phyloP scores from a whole-genome alignment of 2,888 invertebrate genomes.

The Chironomus riparius region DNA sequence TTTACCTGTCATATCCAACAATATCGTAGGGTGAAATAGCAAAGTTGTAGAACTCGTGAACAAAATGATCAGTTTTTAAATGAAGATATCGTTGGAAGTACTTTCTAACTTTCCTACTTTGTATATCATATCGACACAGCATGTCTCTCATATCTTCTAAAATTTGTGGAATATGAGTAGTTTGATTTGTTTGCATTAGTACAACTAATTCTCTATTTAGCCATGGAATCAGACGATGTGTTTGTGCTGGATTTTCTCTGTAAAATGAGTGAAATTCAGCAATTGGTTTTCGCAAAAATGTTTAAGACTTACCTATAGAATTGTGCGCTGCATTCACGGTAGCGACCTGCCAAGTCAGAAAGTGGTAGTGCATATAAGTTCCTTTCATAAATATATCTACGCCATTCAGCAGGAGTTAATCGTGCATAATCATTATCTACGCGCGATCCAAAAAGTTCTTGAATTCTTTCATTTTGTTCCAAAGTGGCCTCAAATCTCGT shows the following conservation, averaged over 20 bases:
- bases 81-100: conserved; percentile 60
- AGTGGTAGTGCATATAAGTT: conserved; percentile 66
- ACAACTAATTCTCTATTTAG: conserved; percentile 76
- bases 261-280: not conserved
- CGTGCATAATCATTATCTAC: conserved; percentile 2
- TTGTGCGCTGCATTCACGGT: conserved; percentile 62
- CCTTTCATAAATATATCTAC: conserved; percentile 65
- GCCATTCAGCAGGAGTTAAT: conserved; percentile 35
- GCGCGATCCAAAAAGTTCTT: not conserved
- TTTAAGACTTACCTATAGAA: conserved; percentile 58
- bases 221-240: conserved; percentile 79
- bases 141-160: conserved; percentile 59
- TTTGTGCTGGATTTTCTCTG: conserved; percentile 69
- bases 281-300: not conserved
- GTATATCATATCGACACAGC: conserved; percentile 54
- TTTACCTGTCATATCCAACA: conserved; percentile 59
- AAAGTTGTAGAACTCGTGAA: conserved; percentile 80
- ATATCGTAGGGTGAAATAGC: conserved; percentile 81
- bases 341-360: conserved; percentile 59
- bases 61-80: conserved; percentile 70
- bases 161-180: conserved; percentile 57
- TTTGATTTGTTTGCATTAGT: conserved; percentile 53
- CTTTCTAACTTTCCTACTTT: conserved; percentile 56
- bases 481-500: conserved; percentile 9
- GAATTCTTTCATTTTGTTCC: conserved; percentile 17